Percentiles rank a stretch among this genome's conserved stretches.
These are phyloP conservation scores for Enteromius mattozi DNA, from an alignment of 2,797 vertebrate genomes.

Conservation along the genomic window DNA sequence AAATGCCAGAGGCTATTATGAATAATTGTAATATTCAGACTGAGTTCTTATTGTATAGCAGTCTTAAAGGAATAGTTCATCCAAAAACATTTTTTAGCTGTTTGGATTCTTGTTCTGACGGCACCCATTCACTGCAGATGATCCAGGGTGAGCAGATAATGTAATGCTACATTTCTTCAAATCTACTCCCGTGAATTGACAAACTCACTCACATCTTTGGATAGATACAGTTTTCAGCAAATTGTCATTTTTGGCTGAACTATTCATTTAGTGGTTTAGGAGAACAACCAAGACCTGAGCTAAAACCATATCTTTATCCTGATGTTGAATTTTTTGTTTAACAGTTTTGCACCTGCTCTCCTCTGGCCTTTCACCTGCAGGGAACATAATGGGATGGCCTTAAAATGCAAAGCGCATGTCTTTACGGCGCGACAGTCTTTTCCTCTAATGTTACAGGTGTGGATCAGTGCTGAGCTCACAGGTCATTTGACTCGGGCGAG, in stretches of 20 bases:
- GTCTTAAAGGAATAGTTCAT: background rate
- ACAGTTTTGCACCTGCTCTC: background rate
- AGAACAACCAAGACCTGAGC: background rate
- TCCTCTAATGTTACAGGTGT: background rate
- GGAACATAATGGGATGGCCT: constrained; percentile 42
- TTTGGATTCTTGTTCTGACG: background rate
- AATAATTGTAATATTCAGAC: background rate
- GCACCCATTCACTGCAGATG: background rate
- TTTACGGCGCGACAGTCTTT: background rate
- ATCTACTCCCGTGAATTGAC: background rate
- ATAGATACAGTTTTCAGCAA: background rate
- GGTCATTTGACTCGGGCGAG: constrained; percentile 87
- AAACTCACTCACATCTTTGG: background rate
- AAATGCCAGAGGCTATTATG: background rate
- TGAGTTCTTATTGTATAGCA: background rate
- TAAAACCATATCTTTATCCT: background rate
- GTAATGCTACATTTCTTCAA: background rate
- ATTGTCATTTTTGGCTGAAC: background rate
- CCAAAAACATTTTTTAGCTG: background rate
- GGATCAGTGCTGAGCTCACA: constrained; percentile 63
- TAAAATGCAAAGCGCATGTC: constrained; percentile 9
- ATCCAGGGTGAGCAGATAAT: background rate
- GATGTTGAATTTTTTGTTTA: background rate
- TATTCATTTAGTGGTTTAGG: background rate
- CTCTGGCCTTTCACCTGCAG: constrained; percentile 36